Conservation (phyloP, 2,113 vertebrate genomes). For the Oreochromis aureus region DNA sequence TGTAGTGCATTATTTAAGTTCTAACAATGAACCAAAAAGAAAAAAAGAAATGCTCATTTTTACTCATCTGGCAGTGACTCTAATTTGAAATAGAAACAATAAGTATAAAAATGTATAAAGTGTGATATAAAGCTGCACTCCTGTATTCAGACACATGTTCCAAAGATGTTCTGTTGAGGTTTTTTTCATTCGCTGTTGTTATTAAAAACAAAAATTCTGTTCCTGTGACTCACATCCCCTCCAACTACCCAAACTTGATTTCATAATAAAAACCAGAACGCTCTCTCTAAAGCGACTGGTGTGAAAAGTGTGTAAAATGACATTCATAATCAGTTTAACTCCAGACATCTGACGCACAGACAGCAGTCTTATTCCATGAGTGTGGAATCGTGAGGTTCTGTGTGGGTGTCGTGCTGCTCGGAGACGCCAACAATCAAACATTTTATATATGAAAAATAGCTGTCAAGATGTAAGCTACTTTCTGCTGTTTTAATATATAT, state of each 20-base stretch:
- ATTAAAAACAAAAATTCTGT: background rate
- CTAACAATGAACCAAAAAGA: background rate
- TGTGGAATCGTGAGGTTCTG: background rate
- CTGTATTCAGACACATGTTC: background rate
- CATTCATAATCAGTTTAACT: conserved; percentile 3
- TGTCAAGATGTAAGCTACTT: background rate
- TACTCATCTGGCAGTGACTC: background rate
- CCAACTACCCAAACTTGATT: background rate
- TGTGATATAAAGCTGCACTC: background rate
- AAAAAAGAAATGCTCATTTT: background rate
- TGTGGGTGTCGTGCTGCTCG: conserved; percentile 4
- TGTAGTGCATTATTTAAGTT: background rate
- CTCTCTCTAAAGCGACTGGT: background rate
- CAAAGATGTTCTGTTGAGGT: background rate
- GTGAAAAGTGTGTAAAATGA: background rate
- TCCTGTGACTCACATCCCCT: background rate
- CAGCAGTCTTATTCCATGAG: background rate
- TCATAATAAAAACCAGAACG: background rate
- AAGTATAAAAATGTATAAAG: background rate
- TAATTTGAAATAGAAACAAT: background rate
- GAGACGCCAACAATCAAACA: background rate
- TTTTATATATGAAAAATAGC: background rate
- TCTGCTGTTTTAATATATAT: background rate
- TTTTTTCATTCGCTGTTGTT: background rate
- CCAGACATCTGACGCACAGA: background rate